A percentile compares a stretch with the other conserved stretches of the same genome.
Evolutionary conservation across 2,888 invertebrate species (phyloP).

Genomic region (Chorisops tibialis): DNA sequence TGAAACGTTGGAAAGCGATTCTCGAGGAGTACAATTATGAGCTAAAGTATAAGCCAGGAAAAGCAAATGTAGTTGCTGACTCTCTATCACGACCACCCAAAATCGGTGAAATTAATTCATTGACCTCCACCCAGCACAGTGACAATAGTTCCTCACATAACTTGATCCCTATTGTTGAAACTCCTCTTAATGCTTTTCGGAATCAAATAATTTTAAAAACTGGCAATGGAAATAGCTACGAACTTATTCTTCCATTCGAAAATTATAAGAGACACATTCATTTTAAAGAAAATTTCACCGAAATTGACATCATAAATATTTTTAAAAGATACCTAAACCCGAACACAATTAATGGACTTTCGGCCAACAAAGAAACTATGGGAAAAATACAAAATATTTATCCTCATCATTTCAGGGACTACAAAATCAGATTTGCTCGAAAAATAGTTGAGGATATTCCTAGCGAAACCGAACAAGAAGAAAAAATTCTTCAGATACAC

Average conservation of each 20-base stretch:
- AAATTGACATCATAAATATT: neutral
- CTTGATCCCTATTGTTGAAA: neutral
- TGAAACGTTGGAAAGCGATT: slow-evolving; percentile 33
- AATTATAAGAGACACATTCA: neutral
- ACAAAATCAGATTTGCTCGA: too few species aligned
- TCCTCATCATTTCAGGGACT: too few species aligned
- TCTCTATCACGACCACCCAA: slow-evolving; percentile 7
- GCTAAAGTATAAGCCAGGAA: slow-evolving; percentile 21
- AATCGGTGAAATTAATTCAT: neutral
- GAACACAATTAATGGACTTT: slow-evolving; percentile 22
- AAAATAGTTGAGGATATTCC: too few species aligned
- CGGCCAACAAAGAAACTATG: too few species aligned
- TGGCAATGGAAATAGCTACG: slow-evolving; percentile 2
- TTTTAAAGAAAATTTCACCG: neutral
- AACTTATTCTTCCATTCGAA: neutral
- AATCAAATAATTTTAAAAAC: neutral
- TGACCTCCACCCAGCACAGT: neutral
- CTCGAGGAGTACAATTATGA: slow-evolving; percentile 27
- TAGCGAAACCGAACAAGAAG: slow-evolving; percentile 22
- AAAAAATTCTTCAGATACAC: slow-evolving; percentile 27
- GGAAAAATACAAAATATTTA: too few species aligned
- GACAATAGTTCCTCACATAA: neutral
- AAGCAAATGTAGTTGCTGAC: slow-evolving; percentile 29
- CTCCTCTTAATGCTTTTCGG: slow-evolving; percentile 7
- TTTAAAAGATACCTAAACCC: slow-evolving; percentile 20